phyloP scores from a whole-genome alignment of 2,113 vertebrate genomes.

The Syngnathoides biaculeatus region DNA sequence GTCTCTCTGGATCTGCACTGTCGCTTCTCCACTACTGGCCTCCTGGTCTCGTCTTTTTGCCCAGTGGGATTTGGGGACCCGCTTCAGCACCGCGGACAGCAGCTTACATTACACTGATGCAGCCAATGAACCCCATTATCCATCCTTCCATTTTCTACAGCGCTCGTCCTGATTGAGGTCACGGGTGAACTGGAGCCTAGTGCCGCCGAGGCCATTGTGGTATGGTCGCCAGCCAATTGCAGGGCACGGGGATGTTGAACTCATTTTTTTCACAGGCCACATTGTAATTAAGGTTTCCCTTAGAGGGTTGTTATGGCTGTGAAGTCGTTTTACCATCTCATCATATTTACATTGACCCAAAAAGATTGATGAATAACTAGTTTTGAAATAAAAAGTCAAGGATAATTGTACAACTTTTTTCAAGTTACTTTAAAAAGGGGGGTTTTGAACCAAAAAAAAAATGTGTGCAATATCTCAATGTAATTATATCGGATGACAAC shows the following conservation, averaged over 20 bases:
- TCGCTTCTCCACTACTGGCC: not conserved
- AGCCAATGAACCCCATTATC: conserved; percentile 15
- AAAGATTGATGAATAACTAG: no score
- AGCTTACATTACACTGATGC: conserved; percentile 23
- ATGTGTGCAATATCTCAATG: no score
- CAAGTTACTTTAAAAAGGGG: no score
- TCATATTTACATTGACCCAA: no score
- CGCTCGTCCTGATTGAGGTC: not conserved
- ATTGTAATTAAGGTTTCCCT: no score
- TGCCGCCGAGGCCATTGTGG: not conserved
- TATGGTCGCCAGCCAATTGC: not conserved
- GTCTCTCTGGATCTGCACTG: not conserved
- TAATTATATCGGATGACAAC: no score
- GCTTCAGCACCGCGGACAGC: conserved; percentile 79
- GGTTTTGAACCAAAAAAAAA: no score
- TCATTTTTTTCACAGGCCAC: not conserved
- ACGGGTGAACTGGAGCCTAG: not conserved
- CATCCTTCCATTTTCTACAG: not conserved
- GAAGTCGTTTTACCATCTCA: no score
- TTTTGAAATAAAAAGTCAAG: no score
- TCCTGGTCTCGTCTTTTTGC: not conserved
- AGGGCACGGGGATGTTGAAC: not conserved
- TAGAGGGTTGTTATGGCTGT: no score
- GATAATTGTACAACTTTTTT: no score
- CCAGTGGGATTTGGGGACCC: conserved; percentile 11